Base-by-base conservation (phyloP, 2,888 invertebrate species). In the Germaria angustata region DNA sequence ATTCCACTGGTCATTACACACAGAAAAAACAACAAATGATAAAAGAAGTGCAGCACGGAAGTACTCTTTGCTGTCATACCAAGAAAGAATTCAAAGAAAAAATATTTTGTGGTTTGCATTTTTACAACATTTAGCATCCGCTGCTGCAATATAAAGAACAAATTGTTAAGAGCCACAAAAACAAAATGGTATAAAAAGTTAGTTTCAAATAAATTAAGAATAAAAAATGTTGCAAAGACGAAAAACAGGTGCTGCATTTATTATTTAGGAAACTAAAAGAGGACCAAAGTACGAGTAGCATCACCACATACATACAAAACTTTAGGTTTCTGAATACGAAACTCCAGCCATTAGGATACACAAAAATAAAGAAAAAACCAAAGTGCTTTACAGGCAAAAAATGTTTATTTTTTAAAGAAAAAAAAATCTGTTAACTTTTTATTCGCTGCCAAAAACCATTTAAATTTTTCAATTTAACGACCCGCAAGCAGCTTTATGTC, bases 1-100 rank as follows among this genome's bases (percentile, higher is more conserved):
- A 76, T 76, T 69, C 80, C 71, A 34, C 57, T 46, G 76, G 81
- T 77, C 76, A 76, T 76, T 80, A 72, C 65, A 81, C 80, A 77
- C 46, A 49, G 5, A 71, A 46, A 69, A 44, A 69, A 51, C 6
- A 32, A 59, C 59, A 41, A 63, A 68, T n/a, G 13, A 24, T 11
- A 24, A 22, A 22, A 49, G 13, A n/a, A 51, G 59, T 69, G 59
- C 32, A 61, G 41, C 20, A 61, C 66, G 72, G 61, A 72, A 61
- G 61, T 20, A 77, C 24, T 41, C 72, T 59, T 77, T 57, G 24
- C 24, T 15, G 13, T 49, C 28, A 28, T 32, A 65, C 17, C 9
- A 8, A 5, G 34, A 17, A 65, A 55, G 34, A 44, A 1, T 4
- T 46, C 11, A 20, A 17, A 46, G 28, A 28, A 61, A 32, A 59